Evolutionary conservation across 1,140 invertebrate species (phyloP), one percentile per base, ranked within the genome.

Genomic region (Mamestra configurata): DNA sequence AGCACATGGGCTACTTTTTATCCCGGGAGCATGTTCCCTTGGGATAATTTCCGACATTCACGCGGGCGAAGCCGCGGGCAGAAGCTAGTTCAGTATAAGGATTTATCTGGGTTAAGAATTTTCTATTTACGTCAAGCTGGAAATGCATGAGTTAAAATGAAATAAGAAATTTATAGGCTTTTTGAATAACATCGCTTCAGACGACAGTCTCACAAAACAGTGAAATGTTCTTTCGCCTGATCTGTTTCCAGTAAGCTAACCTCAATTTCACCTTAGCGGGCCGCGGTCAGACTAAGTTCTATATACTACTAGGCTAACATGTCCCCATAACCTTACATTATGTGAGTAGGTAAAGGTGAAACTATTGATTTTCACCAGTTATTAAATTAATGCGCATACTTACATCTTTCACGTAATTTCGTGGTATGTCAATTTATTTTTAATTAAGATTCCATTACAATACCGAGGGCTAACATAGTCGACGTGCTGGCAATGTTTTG

Each of bases 401-500:
- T 46, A 64, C 57, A 64, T 46, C n/a, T 35, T 27, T 40, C 8
- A 37, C 37, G 73, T 64, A 46, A 64, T 61, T 40, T 57, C 22
- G 40, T 61, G 73, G 73, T 76, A 76, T 76, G 73, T n/a, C 72
- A 75, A 75, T 76, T 76, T 49, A 51, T 76, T 57, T 64, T 31
- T 76, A 49, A 76, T 76, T 76, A 61, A 40, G n/a, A 76, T 76
- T 61, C 73, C 43, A 49, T 70, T 64, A 24, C 18, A 73, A 57
- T 73, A 24, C 10, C 20, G 5, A 27, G n/a, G 22, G 22, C 10
- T 49, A 64, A 49, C 20, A 76, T 76, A 64, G 31, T 51, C 24
- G 57, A 10, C 73, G 15, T 64, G 53, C 72, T 76, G n/a, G 18
- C 51, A 51, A 71, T 31, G 68, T 61, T 75, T 59, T 24, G 31